A percentile compares a stretch with the other conserved stretches of the same genome.
Evolutionary conservation across 2,113 vertebrate species (phyloP).

Genomic region (Hippopotamus amphibius): DNA sequence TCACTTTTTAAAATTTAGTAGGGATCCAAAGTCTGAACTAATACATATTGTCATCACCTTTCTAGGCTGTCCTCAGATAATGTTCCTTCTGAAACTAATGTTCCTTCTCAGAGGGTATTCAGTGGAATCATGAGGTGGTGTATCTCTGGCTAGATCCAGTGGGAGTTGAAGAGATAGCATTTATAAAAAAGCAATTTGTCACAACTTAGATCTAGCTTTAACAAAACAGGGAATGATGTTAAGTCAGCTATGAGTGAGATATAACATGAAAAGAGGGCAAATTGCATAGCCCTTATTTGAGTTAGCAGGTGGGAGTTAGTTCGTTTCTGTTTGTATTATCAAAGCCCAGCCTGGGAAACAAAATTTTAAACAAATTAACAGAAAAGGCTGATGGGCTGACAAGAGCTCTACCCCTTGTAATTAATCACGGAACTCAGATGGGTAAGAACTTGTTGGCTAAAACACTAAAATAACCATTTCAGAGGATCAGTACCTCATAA

Average conservation of each 20-base stretch:
- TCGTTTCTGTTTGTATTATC: slow-evolving; percentile 57
- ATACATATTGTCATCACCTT: background rate
- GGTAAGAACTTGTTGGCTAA: slow-evolving; percentile 84
- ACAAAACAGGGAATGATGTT: background rate
- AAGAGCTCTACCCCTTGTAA: slow-evolving; percentile 83
- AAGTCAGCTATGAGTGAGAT: slow-evolving; percentile 67
- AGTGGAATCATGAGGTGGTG: slow-evolving; percentile 31
- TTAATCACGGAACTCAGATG: slow-evolving; percentile 84
- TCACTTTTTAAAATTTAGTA: slow-evolving; percentile 55
- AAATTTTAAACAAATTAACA: slow-evolving; percentile 83
- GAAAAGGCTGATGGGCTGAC: slow-evolving; percentile 80
- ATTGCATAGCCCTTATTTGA: slow-evolving; percentile 26
- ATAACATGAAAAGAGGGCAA: slow-evolving; percentile 35
- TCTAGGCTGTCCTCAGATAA: background rate
- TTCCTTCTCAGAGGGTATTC: slow-evolving; percentile 61
- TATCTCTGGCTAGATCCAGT: slow-evolving; percentile 26
- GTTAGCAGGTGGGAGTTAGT: background rate
- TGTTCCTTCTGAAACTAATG: slow-evolving; percentile 19
- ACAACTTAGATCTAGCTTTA: slow-evolving; percentile 69
- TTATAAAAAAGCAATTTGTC: slow-evolving; percentile 69
- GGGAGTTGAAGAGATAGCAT: slow-evolving; percentile 60
- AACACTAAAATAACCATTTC: slow-evolving; percentile 83
- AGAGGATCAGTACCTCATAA: slow-evolving; percentile 76
- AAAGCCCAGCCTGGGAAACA: slow-evolving; percentile 62
- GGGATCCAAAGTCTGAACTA: slow-evolving; percentile 44